These are phyloP conservation scores for Nesogale talazaci DNA, from an alignment of 2,113 vertebrate genomes.

Conservation along the genomic window DNA sequence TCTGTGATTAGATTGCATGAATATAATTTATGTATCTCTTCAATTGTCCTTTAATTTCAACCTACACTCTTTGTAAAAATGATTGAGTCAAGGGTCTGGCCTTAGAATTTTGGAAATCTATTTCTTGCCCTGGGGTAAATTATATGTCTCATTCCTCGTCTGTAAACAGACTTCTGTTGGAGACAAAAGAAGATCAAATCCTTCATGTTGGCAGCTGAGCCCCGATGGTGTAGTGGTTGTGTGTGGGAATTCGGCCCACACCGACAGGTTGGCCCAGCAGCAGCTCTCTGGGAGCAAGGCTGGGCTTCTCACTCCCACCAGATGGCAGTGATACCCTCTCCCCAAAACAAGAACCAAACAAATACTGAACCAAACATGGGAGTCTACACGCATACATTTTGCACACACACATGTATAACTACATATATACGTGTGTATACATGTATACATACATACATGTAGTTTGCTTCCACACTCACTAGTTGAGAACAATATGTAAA, in stretches of 20 bases:
- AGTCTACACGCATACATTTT: not conserved
- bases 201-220: too few relatives aligned
- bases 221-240: too few relatives aligned
- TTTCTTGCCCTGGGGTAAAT: not conserved
- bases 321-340: too few relatives aligned
- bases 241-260: too few relatives aligned
- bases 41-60: not conserved
- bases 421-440: too few relatives aligned
- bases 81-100: not conserved
- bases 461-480: not conserved
- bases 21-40: slow-evolving; percentile 2
- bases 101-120: not conserved
- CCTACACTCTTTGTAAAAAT: not conserved
- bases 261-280: too few relatives aligned
- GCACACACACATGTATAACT: too few relatives aligned
- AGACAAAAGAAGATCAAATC: not conserved
- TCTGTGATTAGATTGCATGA: slow-evolving; percentile 1
- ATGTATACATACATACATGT: too few relatives aligned
- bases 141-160: not conserved
- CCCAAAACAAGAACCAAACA: too few relatives aligned
- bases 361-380: too few relatives aligned
- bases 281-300: too few relatives aligned
- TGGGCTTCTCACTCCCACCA: too few relatives aligned
- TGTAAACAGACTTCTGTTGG: not conserved
- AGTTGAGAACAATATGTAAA: not conserved